A percentile compares a stretch with the other conserved stretches of the same genome.
Conservation (phyloP, 30 jellyfish, hydroid and myxozoan species). For the Sanderia malayensis region DNA sequence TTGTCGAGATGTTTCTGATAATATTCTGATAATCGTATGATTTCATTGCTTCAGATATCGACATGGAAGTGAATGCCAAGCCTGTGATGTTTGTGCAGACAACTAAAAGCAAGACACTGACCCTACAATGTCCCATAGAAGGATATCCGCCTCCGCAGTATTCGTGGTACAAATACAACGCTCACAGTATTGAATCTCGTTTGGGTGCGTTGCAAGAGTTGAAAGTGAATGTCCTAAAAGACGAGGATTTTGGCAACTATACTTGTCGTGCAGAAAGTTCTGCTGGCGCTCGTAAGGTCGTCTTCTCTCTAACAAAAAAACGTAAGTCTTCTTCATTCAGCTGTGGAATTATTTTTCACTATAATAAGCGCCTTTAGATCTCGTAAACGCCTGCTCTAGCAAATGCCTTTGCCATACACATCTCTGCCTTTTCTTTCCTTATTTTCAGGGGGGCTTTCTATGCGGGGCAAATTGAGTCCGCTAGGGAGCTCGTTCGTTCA, state of each 20-base stretch:
- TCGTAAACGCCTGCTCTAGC: no score
- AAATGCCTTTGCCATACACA: no score
- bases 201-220: neutral
- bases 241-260: constrained; percentile 42
- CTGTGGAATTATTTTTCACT: no score
- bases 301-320: neutral
- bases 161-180: neutral
- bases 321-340: neutral
- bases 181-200: neutral
- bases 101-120: neutral
- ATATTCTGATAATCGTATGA: no score
- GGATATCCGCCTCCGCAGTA: neutral
- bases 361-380: no score
- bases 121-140: neutral
- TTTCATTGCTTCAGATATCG: neutral
- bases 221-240: neutral
- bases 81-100: neutral
- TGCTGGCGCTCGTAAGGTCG: constrained; percentile 27
- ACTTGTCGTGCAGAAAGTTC: constrained; percentile 41
- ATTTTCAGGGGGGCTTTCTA: no score
- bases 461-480: no score
- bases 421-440: no score
- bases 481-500: no score
- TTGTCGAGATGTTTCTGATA: no score
- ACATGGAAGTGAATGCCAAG: neutral